Evolutionary conservation across 2,888 invertebrate species (phyloP), one percentile per base, ranked within the genome.

Genomic region (Protonemura montana): DNA sequence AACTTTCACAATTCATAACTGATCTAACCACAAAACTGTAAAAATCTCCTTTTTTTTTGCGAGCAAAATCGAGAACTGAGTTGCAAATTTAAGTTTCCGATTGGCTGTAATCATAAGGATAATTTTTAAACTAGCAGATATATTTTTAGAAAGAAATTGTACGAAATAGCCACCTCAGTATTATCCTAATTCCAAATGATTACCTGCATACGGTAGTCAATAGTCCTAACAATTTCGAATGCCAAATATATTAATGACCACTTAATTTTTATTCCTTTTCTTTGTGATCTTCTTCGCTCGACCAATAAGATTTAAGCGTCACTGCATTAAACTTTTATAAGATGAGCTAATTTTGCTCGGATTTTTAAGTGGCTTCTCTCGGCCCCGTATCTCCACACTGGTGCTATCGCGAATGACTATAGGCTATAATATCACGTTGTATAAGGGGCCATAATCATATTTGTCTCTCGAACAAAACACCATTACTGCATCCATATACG

Each of bases 371-470:
- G 21, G 59, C 59, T 21, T 59, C 13, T 59, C 2, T 13, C 21
- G 59, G 59, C 13, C 21, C 59, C 59, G 21, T 35, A 35, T 59
- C 59, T 59, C 59, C 21, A 10, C 59, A 41, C 21, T 10, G 59
- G 16, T 59, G 5, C 35, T 6, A 6, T 6, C 35, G 35, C 35
- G 35, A 35, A 35, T 59, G 59, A 59, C 59, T 59, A 59, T 59
- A 59, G 59, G 21, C 59, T 59, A 59, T 59, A 59, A 59, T 59
- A 59, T 59, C 13, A 59, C 59, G 59, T 59, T 59, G 13, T 81
- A n/a, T 81, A 27, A 83, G 84, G 59, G 84, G 27, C 84, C 84
- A 27, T 84, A 84, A 84, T 84, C 84, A 84, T 84, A 84, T 84
- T 84, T 84, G 84, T 41, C 25, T 42, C 82, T 82, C 5, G 82